Evolutionary conservation across 35 echinoderm and acorn worm genomes (phyloP).

Genomic region (Ptychodera flava): DNA sequence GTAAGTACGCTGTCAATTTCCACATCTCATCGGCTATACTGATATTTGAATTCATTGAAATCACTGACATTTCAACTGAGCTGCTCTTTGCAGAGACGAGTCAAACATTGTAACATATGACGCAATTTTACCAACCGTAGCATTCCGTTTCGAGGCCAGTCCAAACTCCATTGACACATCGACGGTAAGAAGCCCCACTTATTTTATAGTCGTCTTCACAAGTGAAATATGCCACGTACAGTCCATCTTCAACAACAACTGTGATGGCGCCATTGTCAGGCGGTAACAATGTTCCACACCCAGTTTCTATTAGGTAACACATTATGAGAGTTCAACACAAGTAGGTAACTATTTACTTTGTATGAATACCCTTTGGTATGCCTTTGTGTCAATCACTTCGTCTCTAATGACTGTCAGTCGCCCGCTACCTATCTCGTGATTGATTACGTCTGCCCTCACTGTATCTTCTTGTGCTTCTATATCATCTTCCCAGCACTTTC

Average conservation of each 20-base stretch:
- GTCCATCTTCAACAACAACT: neutral
- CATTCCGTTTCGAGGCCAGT: slow-evolving; percentile 5
- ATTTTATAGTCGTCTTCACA: slow-evolving; percentile 22
- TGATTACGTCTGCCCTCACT: too few relatives aligned
- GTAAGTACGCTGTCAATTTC: neutral
- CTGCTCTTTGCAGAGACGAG: neutral
- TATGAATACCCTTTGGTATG: neutral
- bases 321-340: too few relatives aligned
- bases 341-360: neutral
- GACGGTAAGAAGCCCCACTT: slow-evolving; percentile 4
- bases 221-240: neutral
- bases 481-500: too few relatives aligned
- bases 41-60: too few relatives aligned
- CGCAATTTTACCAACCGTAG: neutral
- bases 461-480: too few relatives aligned
- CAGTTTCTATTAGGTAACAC: too few relatives aligned
- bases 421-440: too few relatives aligned
- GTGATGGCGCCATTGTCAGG: slow-evolving; percentile 17
- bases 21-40: neutral
- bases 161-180: slow-evolving; percentile 16
- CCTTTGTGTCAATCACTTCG: neutral
- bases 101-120: neutral
- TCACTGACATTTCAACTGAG: neutral
- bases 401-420: too few relatives aligned
- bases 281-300: neutral